These are phyloP conservation scores for Drosophila parvula DNA, from an alignment of 1,140 invertebrate species.

Conservation along the genomic window DNA sequence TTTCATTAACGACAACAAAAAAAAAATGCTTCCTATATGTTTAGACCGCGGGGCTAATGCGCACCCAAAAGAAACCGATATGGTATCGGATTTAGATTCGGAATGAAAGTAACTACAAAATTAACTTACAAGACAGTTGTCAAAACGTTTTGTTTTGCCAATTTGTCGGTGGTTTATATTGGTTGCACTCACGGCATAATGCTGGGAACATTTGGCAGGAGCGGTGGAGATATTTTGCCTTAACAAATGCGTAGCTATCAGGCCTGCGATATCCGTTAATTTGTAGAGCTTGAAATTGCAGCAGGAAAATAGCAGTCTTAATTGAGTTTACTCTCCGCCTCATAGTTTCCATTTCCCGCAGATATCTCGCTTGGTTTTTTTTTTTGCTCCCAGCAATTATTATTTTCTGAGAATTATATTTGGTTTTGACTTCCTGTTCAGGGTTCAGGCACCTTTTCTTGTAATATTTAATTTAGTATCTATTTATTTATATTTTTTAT, in stretches of 20 bases:
- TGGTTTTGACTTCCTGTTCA: slow-evolving; percentile 10
- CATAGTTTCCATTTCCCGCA: not conserved
- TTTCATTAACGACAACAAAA: slow-evolving; percentile 39
- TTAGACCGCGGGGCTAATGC: slow-evolving; percentile 15
- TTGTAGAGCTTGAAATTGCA: slow-evolving; percentile 8
- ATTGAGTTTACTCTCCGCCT: not conserved
- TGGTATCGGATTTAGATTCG: slow-evolving; percentile 5
- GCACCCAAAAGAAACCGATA: slow-evolving; percentile 26
- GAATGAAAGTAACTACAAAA: not conserved
- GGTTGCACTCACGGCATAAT: slow-evolving; percentile 34
- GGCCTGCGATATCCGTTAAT: slow-evolving; percentile 10
- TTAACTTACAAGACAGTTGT: slow-evolving; percentile 12
- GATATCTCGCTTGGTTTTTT: too few relatives aligned
- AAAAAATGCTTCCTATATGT: slow-evolving; percentile 42
- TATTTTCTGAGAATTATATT: slow-evolving; percentile 1
- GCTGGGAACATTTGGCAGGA: slow-evolving; percentile 16
- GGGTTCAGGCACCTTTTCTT: not conserved
- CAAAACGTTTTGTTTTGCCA: slow-evolving; percentile 43
- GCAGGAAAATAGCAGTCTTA: slow-evolving; percentile 6
- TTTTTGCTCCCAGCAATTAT: not conserved
- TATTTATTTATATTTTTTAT: not conserved
- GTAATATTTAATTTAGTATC: not conserved
- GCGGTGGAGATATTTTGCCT: slow-evolving; percentile 8
- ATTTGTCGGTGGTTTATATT: slow-evolving; percentile 22
- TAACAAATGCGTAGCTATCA: slow-evolving; percentile 21